Percentiles rank a stretch among this genome's conserved stretches.
phyloP scores from a whole-genome alignment of 2,113 vertebrate genomes.

The Fulmarus glacialis region DNA sequence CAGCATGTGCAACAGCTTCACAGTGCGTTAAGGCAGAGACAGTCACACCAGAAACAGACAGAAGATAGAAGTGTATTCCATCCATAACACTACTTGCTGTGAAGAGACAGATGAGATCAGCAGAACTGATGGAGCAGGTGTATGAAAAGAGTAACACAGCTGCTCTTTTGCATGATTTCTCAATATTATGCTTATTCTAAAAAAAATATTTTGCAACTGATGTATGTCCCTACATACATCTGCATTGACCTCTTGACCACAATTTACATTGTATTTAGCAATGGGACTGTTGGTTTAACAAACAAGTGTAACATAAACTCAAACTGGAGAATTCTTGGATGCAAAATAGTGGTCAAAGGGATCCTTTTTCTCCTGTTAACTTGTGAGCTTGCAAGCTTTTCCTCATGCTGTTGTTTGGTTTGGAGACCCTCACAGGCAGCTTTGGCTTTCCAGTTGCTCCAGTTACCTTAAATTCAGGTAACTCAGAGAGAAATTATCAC shows the following conservation, averaged over 20 bases:
- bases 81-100: neutral
- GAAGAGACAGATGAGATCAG: neutral
- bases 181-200: neutral
- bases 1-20: neutral
- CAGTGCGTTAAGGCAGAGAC: neutral
- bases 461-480: neutral
- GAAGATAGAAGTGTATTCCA: neutral
- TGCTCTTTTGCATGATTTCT: neutral
- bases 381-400: neutral
- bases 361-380: neutral
- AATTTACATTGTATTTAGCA: neutral
- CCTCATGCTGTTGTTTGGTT: neutral
- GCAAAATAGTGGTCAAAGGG: neutral
- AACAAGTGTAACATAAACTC: neutral
- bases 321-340: neutral
- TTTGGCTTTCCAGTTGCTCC: neutral
- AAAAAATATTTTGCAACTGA: neutral
- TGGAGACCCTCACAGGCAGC: neutral
- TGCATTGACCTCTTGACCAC: neutral
- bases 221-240: accelerated
- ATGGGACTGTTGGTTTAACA: neutral
- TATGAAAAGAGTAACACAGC: neutral
- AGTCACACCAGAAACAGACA: neutral
- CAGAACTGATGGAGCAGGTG: neutral
- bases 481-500: neutral